A percentile compares a stretch with the other conserved stretches of the same genome.
These are phyloP conservation scores for Vireo griseus DNA, from an alignment of 2,797 vertebrate genomes.

Conservation along the genomic window DNA sequence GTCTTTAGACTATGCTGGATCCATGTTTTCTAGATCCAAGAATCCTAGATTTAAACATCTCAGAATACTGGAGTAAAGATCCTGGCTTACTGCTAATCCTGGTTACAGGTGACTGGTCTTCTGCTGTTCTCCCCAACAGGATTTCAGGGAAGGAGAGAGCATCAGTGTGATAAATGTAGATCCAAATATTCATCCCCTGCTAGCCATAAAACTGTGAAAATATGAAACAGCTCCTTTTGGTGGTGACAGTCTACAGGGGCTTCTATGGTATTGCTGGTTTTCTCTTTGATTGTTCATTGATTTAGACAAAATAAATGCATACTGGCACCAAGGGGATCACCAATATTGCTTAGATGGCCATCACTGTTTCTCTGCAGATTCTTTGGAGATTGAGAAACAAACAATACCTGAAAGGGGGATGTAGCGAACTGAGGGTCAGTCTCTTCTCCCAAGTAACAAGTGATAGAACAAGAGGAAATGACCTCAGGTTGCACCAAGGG, in stretches of 20 bases:
- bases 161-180: not conserved
- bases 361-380: not conserved
- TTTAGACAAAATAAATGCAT: not conserved
- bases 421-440: not conserved
- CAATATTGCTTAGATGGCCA: not conserved
- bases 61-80: not conserved
- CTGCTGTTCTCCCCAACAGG: not conserved
- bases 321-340: not conserved
- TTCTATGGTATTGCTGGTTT: not conserved
- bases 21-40: not conserved
- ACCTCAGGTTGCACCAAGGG: no score
- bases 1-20: not conserved
- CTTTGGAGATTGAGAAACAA: not conserved
- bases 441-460: no score
- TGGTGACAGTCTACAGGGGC: not conserved
- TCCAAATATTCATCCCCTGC: not conserved
- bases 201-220: not conserved
- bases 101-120: not conserved
- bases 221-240: not conserved
- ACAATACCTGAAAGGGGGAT: not conserved
- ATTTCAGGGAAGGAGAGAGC: not conserved
- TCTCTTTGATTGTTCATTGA: not conserved
- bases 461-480: no score
- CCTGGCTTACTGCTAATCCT: not conserved
- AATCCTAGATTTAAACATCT: not conserved